Evolutionary conservation across 2,797 vertebrate genomes (phyloP).

Genomic region (Onychomys arenicola): DNA sequence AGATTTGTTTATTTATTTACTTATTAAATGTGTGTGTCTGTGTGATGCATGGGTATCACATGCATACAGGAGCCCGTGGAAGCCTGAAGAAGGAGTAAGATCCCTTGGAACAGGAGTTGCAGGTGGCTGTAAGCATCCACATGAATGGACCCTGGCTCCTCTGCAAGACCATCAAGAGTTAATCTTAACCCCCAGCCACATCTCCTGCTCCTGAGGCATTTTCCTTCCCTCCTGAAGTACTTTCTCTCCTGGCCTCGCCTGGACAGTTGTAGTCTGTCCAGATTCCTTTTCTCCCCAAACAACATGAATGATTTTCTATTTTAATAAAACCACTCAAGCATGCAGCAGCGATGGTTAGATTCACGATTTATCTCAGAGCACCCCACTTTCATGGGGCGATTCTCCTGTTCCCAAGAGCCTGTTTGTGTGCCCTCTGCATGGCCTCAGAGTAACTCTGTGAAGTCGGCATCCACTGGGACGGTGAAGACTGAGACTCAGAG

Average conservation of each 20-base stretch:
- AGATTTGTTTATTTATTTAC: not conserved
- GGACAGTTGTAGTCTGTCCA: not conserved
- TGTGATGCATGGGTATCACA: not conserved
- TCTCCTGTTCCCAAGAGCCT: not conserved
- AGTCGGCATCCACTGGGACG: not conserved
- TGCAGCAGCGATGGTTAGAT: not conserved
- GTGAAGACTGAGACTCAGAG: not conserved
- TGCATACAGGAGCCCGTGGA: not conserved
- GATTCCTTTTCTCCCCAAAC: not conserved
- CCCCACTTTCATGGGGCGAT: not conserved
- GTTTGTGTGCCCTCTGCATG: not conserved
- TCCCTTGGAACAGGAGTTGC: not conserved
- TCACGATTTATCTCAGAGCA: conserved; percentile 3
- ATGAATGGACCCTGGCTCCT: too few relatives aligned
- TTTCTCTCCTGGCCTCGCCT: not conserved
- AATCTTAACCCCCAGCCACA: not conserved
- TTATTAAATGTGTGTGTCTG: not conserved
- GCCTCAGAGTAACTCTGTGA: conserved; percentile 34
- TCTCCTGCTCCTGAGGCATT: not conserved
- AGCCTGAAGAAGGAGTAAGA: not conserved
- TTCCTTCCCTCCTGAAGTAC: not conserved
- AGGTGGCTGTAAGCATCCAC: not conserved
- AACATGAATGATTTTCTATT: not conserved
- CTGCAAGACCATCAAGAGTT: not conserved
- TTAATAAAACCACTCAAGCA: conserved; percentile 26